Conservation (phyloP, 2,113 vertebrate species). For the Hypomesus transpacificus region DNA sequence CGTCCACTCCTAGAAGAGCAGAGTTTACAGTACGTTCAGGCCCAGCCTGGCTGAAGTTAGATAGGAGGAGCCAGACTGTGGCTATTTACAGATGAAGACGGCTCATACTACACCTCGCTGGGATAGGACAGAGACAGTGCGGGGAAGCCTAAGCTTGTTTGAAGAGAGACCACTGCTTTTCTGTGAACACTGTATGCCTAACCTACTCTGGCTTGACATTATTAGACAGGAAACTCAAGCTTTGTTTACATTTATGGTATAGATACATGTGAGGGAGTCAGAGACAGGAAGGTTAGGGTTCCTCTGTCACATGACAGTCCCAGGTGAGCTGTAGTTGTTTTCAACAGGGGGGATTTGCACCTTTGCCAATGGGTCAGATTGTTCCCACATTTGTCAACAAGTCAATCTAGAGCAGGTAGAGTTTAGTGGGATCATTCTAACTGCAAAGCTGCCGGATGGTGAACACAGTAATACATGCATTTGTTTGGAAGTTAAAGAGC, state of each 20-base stretch:
- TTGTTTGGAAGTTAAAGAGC: background rate
- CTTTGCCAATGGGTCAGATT: background rate
- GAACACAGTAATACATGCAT: background rate
- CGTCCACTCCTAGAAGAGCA: background rate
- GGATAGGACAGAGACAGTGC: no score
- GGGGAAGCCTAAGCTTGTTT: background rate
- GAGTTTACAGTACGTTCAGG: background rate
- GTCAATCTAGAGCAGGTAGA: background rate
- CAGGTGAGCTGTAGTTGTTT: background rate
- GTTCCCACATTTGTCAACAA: background rate
- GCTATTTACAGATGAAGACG: background rate
- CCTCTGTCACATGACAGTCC: constrained; percentile 14
- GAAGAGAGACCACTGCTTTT: background rate
- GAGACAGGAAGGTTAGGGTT: background rate
- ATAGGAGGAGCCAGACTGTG: background rate
- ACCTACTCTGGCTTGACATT: no score
- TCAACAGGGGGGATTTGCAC: background rate
- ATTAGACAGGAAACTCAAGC: no score
- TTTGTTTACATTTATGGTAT: no score
- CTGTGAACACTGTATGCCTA: background rate
- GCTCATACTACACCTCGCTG: no score
- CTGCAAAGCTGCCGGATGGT: background rate
- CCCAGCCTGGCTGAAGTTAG: background rate
- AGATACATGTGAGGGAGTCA: background rate
- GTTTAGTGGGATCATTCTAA: background rate